Conservation (phyloP, 2,113 vertebrate species). For the Motacilla alba region DNA sequence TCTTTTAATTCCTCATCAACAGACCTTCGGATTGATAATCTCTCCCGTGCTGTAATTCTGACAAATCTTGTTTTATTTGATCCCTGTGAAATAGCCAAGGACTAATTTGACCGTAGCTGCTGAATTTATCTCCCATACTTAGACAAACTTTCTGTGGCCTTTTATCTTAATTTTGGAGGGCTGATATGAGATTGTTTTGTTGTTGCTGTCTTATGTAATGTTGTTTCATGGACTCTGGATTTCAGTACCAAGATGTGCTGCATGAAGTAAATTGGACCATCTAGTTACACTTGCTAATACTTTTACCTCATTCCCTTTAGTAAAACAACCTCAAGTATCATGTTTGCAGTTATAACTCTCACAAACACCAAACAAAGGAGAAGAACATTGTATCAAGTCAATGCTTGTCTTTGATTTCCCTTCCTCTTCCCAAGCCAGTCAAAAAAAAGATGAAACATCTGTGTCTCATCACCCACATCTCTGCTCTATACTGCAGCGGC, state of each 20-base stretch:
- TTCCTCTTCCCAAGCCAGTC: not conserved
- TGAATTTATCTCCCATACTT: not conserved
- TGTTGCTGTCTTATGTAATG: not conserved
- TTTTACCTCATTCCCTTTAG: not conserved
- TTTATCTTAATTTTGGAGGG: not conserved
- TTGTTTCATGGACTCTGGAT: not conserved
- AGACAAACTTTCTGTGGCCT: not conserved
- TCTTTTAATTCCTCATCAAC: not conserved
- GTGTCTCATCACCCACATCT: not conserved
- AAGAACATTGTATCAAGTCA: not conserved
- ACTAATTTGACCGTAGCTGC: not conserved
- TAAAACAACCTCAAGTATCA: not conserved
- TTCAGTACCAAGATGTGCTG: not conserved
- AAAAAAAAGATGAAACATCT: not conserved
- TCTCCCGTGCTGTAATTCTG: not conserved
- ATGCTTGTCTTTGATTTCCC: not conserved
- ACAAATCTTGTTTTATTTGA: not conserved
- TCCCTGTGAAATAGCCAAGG: not conserved
- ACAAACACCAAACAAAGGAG: not conserved
- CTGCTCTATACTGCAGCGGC: not conserved
- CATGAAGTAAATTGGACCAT: not conserved
- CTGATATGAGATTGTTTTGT: not conserved
- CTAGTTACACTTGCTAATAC: not conserved
- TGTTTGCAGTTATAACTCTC: not conserved
- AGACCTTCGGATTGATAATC: not conserved